Evolutionary conservation across 2,888 invertebrate genomes (phyloP).

Genomic region (Schizaphis graminum): DNA sequence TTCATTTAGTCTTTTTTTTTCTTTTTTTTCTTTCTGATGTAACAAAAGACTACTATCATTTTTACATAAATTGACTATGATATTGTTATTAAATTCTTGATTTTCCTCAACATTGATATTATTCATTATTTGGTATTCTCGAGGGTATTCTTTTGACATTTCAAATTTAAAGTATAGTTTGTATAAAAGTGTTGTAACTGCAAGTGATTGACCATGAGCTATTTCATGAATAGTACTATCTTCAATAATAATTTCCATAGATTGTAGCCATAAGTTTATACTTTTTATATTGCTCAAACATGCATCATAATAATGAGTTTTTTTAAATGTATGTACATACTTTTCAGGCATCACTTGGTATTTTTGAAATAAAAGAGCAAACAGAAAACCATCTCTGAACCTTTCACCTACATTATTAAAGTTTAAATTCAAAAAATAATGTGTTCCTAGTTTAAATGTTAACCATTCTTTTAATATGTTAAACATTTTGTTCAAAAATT

Average conservation of each 20-base stretch:
- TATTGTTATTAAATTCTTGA: neutral
- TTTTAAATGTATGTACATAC: neutral
- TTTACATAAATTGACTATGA: neutral
- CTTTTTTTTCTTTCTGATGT: neutral
- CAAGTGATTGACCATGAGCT: conserved; percentile 38
- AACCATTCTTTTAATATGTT: conserved; percentile 38
- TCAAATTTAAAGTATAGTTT: conserved; percentile 42
- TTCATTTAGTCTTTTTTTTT: neutral
- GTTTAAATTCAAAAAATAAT: conserved; percentile 36
- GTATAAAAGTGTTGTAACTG: conserved; percentile 18
- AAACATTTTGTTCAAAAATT: conserved; percentile 32
- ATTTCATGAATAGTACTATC: conserved; percentile 22
- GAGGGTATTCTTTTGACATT: conserved; percentile 3
- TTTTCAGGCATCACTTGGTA: conserved; percentile 41
- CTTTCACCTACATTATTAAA: conserved; percentile 24
- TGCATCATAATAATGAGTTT: neutral
- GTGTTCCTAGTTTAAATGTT: conserved; percentile 33
- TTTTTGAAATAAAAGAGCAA: conserved; percentile 45
- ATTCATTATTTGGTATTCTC: neutral
- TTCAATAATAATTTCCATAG: conserved; percentile 29
- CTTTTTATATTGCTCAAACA: conserved; percentile 53
- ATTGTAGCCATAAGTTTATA: conserved; percentile 36
- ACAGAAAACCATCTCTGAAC: conserved; percentile 46
- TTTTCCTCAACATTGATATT: neutral
- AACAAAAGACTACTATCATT: neutral